Conservation (phyloP, 2,888 invertebrate genomes). For the Mechanitis messenoides region DNA sequence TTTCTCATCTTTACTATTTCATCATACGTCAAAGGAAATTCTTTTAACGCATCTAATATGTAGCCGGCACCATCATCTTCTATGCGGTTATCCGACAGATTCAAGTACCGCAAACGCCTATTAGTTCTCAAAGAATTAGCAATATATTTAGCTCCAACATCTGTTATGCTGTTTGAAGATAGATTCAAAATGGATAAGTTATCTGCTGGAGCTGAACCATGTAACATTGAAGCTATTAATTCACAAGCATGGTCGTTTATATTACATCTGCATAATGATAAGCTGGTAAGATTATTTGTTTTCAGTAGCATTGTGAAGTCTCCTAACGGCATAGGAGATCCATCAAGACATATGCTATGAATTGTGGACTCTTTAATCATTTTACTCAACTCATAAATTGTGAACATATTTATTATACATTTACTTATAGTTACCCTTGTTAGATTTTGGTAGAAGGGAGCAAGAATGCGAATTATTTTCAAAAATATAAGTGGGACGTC, state of each 20-base stretch:
- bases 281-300: conserved; percentile 32
- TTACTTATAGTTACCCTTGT: conserved; percentile 39
- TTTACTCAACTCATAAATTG: conserved; percentile 44
- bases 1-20: conserved; percentile 38
- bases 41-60: conserved; percentile 42
- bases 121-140: conserved; percentile 48
- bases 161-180: conserved; percentile 54
- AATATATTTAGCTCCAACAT: conserved; percentile 47
- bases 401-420: conserved; percentile 38
- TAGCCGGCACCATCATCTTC: conserved; percentile 43
- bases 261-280: conserved; percentile 48
- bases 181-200: conserved; percentile 47
- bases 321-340: conserved; percentile 35
- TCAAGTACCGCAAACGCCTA: conserved; percentile 54
- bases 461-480: conserved; percentile 39
- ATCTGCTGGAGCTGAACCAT: conserved; percentile 35
- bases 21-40: conserved; percentile 42
- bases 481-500: conserved; percentile 38
- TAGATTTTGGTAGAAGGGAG: conserved; percentile 36
- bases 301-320: conserved; percentile 43
- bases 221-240: conserved; percentile 40
- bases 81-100: conserved; percentile 51
- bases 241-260: conserved; percentile 43
- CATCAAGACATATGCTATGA: conserved; percentile 48
- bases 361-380: conserved; percentile 40